Evolutionary conservation across 2,797 vertebrate species (phyloP), one percentile per base, ranked within the genome.

Genomic region (Coregonus ussuriensis): DNA sequence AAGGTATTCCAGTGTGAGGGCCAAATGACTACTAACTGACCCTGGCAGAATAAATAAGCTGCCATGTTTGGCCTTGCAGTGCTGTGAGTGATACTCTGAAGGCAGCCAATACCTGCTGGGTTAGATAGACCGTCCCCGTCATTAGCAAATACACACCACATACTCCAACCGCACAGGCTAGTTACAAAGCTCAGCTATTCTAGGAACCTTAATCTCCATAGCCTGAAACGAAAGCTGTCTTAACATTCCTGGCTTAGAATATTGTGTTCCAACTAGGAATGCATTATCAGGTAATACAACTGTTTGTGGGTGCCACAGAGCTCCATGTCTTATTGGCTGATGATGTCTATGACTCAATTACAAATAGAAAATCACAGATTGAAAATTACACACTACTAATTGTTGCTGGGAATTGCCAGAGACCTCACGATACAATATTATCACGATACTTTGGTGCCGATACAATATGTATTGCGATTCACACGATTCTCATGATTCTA

Each of bases 231-330:
- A 74, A 80, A 80, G 71, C 82, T 31, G 80, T 41, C 74, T 83
- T 77, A 79, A 86, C 86, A 88, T 88, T 86, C 84, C 81, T 72
- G 81, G 79, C 82, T 86, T 65, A 47, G 81, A 71, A 80, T 80
- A 78, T 79, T 77, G 79, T 79, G 80, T 85, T 77, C 80, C 71
- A 83, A 65, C 76, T 66, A 86, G 69, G 74, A 86, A 77, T 84
- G 75, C 79, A 82, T 76, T 85, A 87, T 87, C 82, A 80, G 81
- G 75, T 79, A 82, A 76, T 91, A 81, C 89, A 90, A 84, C 77
- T 18, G n/a, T 66, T 52, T 71, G 33, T n/a, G 41, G 37, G 47
- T 63, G 21, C 33, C 4, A 29, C 62, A 31, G 70, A 3, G 18
- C 47, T 71, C n/a, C 41, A 63, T 51, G 69, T 71, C 69, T 71